These are phyloP conservation scores for Standfussiana lucernea DNA, from an alignment of 2,888 invertebrate genomes.

Conservation along the genomic window DNA sequence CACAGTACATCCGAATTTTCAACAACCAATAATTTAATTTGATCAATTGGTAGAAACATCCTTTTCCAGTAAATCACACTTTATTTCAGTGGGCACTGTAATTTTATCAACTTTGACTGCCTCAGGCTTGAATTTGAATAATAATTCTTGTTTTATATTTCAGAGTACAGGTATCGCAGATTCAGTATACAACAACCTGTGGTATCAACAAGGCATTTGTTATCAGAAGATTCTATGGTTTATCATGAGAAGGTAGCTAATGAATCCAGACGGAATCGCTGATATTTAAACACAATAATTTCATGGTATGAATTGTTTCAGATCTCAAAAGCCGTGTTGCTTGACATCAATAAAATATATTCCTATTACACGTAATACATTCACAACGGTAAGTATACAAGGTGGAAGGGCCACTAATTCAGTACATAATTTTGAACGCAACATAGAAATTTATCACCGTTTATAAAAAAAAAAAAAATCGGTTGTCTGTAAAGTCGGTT, in stretches of 20 bases:
- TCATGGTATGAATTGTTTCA: slow-evolving; percentile 48
- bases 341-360: slow-evolving; percentile 71
- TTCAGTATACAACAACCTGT: slow-evolving; percentile 66
- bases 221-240: slow-evolving; percentile 67
- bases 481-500: no score
- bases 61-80: no score
- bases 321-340: slow-evolving; percentile 72
- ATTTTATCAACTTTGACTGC: neutral
- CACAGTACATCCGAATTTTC: no score
- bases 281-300: neutral
- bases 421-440: no score
- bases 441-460: no score
- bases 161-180: slow-evolving; percentile 71
- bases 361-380: slow-evolving; percentile 71
- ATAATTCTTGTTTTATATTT: slow-evolving; percentile 21
- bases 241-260: slow-evolving; percentile 70
- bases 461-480: no score
- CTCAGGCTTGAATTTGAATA: neutral
- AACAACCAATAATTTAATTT: neutral
- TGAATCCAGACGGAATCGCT: neutral
- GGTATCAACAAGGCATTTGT: slow-evolving; percentile 64
- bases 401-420: no score
- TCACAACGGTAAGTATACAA: slow-evolving; percentile 70
- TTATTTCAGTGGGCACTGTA: neutral
- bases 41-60: neutral